phyloP scores from a whole-genome alignment of 2,797 vertebrate species.

The Crenichthys baileyi region DNA sequence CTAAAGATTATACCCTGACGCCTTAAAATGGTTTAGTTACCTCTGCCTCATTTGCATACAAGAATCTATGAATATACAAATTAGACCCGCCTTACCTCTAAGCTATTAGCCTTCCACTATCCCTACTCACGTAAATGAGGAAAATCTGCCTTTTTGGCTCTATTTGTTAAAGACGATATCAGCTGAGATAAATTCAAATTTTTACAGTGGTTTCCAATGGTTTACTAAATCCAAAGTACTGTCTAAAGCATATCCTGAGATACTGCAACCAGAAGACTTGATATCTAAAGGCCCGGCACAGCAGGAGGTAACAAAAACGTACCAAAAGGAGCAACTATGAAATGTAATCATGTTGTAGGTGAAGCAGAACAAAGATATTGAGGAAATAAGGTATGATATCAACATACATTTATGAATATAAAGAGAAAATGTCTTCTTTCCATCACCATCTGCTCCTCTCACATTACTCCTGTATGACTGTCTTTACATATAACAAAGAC shows the following conservation, averaged over 20 bases:
- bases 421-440: slow-evolving; percentile 13
- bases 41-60: not conserved
- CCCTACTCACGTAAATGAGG: not conserved
- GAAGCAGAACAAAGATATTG: slow-evolving; percentile 2
- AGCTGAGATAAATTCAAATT: not conserved
- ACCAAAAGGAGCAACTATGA: not conserved
- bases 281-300: slow-evolving; percentile 20
- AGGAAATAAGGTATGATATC: slow-evolving; percentile 9
- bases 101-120: not conserved
- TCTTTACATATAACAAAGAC: slow-evolving; percentile 48
- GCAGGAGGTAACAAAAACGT: slow-evolving; percentile 7
- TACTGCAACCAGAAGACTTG: slow-evolving; percentile 7
- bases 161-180: not conserved
- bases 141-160: not conserved
- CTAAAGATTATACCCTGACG: not conserved
- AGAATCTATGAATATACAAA: not conserved
- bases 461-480: slow-evolving; percentile 41
- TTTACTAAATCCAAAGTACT: not conserved
- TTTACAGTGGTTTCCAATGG: not conserved
- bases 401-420: not conserved
- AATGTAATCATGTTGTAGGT: slow-evolving; percentile 25
- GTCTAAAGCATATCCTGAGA: slow-evolving; percentile 25
- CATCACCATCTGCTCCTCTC: slow-evolving; percentile 40
- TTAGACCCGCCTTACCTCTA: not conserved
- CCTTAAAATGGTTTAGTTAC: not conserved